Evolutionary conservation across 2,888 invertebrate genomes (phyloP).

Genomic region (Aspidiotus destructor): DNA sequence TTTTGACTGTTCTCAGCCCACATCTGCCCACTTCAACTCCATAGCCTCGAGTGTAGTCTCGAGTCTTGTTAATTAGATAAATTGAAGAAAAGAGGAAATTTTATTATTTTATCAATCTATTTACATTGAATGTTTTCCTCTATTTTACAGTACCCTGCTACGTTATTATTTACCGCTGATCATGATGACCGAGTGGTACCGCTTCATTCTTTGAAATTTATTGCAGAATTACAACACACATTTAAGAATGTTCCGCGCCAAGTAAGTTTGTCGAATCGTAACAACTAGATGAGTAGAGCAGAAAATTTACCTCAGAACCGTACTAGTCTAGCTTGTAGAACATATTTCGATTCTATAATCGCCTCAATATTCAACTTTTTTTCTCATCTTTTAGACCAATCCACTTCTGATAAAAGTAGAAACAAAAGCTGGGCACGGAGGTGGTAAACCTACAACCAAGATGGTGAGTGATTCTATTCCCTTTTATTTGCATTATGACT

Average conservation of each 20-base stretch:
- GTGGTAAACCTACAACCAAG: slow-evolving; percentile 92
- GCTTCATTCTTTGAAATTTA: slow-evolving; percentile 89
- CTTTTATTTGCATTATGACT: background rate
- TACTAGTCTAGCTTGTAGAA: too few relatives aligned
- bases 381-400: slow-evolving; percentile 49
- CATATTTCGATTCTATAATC: too few relatives aligned
- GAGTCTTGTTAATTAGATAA: too few relatives aligned
- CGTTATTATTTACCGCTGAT: slow-evolving; percentile 87
- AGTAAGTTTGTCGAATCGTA: slow-evolving; percentile 39
- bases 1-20: too few relatives aligned
- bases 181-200: slow-evolving; percentile 98
- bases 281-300: too few relatives aligned
- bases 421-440: slow-evolving; percentile 92
- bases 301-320: too few relatives aligned
- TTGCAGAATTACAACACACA: slow-evolving; percentile 76
- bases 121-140: background rate
- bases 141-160: slow-evolving; percentile 70
- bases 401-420: slow-evolving; percentile 85
- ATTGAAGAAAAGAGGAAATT: too few relatives aligned
- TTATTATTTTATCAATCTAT: too few relatives aligned
- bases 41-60: too few relatives aligned
- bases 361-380: too few relatives aligned
- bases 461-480: slow-evolving; percentile 51
- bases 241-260: slow-evolving; percentile 52
- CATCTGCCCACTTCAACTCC: too few relatives aligned